phyloP scores from a whole-genome alignment of 2,888 invertebrate genomes.

The Tetragnatha montana region DNA sequence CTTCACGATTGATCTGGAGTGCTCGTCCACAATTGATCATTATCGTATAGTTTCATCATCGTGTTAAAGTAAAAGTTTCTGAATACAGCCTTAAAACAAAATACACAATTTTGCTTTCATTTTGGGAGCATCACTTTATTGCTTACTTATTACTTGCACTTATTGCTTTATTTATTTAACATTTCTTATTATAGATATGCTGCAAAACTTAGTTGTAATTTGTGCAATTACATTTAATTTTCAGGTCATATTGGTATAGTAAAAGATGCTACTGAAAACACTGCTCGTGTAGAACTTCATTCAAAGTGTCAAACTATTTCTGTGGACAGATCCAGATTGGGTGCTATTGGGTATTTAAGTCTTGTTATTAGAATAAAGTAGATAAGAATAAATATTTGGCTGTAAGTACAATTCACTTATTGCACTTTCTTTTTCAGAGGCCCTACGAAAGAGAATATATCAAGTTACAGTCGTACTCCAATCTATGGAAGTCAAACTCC shows the following conservation, averaged over 20 bases:
- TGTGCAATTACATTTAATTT: constrained; percentile 42
- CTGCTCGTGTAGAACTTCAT: constrained; percentile 96
- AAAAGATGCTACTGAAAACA: constrained; percentile 96
- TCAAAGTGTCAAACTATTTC: constrained; percentile 98
- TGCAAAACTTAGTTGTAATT: background rate
- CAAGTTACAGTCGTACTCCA: constrained; percentile 87
- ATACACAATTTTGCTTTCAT: too few species aligned
- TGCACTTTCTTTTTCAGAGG: constrained; percentile 71
- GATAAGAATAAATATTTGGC: too few species aligned
- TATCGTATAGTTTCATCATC: too few species aligned
- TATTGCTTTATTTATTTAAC: too few species aligned
- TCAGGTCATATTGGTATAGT: constrained; percentile 94
- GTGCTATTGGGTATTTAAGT: constrained; percentile 73
- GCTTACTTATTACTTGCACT: too few species aligned
- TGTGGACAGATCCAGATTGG: constrained; percentile 82
- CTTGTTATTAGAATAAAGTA: too few species aligned
- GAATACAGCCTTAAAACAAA: too few species aligned
- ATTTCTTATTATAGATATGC: too few species aligned
- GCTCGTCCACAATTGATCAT: too few species aligned
- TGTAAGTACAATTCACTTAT: background rate
- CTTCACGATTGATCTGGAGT: too few species aligned
- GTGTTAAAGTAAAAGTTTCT: too few species aligned
- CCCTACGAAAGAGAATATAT: constrained; percentile 77
- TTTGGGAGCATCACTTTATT: too few species aligned
- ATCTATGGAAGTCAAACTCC: constrained; percentile 94